A percentile compares a stretch with the other conserved stretches of the same genome.
Evolutionary conservation across 1,140 invertebrate species (phyloP).

Genomic region (Diorhabda elongata): DNA sequence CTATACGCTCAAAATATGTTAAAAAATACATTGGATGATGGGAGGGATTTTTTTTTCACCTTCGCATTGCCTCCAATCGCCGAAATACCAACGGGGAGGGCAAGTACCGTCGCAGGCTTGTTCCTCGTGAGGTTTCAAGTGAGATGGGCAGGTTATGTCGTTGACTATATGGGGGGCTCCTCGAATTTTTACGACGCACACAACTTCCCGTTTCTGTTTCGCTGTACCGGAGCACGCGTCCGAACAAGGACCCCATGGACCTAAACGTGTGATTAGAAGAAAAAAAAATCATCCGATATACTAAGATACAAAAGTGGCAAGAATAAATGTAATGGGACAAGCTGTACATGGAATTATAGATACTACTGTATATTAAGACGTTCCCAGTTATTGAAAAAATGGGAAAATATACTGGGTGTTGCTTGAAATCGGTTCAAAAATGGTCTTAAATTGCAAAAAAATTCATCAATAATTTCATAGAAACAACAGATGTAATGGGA

Average conservation of each 20-base stretch:
- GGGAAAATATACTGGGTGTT: too few relatives aligned
- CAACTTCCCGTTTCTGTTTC: constrained; percentile 47
- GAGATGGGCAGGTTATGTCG: constrained; percentile 42
- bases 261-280: neutral
- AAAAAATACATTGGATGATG: too few relatives aligned
- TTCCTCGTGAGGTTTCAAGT: constrained; percentile 38
- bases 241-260: constrained; percentile 61
- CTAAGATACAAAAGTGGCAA: too few relatives aligned
- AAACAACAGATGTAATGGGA: too few relatives aligned
- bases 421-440: too few relatives aligned
- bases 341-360: too few relatives aligned
- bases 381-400: too few relatives aligned
- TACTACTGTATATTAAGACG: too few relatives aligned
- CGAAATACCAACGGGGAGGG: constrained; percentile 55
- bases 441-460: too few relatives aligned
- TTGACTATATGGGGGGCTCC: constrained; percentile 41
- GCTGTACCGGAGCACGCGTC: constrained; percentile 39
- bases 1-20: neutral
- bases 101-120: constrained; percentile 52
- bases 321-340: too few relatives aligned
- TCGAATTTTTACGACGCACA: constrained; percentile 50
- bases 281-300: too few relatives aligned
- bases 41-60: constrained; percentile 21
- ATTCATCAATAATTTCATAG: too few relatives aligned
- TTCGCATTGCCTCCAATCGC: constrained; percentile 60